phyloP scores from a whole-genome alignment of 2,797 vertebrate species.

The Dicrostonyx torquatus region DNA sequence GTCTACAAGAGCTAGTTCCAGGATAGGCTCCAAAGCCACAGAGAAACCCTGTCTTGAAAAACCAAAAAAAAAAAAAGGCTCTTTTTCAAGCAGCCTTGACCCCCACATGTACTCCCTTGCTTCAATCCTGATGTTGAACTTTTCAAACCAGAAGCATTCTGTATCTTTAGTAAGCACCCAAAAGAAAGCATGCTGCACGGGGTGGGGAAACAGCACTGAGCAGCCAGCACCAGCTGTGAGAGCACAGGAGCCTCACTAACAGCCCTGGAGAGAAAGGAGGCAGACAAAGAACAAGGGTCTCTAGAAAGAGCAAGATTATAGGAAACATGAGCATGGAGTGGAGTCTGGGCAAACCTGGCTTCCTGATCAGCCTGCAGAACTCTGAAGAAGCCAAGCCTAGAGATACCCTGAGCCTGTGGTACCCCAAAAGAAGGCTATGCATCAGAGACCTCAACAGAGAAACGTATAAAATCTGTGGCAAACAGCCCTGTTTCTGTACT shows the following conservation, averaged over 20 bases:
- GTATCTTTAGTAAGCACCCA: neutral
- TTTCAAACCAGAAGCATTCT: neutral
- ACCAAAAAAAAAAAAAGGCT: no score
- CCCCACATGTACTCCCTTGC: neutral
- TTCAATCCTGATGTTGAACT: neutral
- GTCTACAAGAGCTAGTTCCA: no score
- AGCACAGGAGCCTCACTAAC: neutral
- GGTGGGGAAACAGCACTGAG: neutral
- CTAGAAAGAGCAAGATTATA: neutral
- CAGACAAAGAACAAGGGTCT: neutral
- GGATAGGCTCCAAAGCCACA: no score
- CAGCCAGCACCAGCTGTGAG: neutral
- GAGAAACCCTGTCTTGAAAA: no score
- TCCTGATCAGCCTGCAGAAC: neutral
- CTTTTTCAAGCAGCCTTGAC: neutral
- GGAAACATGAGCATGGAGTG: neutral
- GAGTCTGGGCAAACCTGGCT: neutral
- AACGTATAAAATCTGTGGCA: neutral
- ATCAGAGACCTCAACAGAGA: neutral
- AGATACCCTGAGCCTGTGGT: neutral
- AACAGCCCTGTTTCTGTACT: neutral
- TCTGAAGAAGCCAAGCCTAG: neutral
- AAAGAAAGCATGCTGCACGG: neutral
- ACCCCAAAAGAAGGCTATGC: neutral
- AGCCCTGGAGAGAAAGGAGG: neutral